Base-by-base conservation (phyloP, 2,797 vertebrate species). In the Hoplostethus atlanticus region DNA sequence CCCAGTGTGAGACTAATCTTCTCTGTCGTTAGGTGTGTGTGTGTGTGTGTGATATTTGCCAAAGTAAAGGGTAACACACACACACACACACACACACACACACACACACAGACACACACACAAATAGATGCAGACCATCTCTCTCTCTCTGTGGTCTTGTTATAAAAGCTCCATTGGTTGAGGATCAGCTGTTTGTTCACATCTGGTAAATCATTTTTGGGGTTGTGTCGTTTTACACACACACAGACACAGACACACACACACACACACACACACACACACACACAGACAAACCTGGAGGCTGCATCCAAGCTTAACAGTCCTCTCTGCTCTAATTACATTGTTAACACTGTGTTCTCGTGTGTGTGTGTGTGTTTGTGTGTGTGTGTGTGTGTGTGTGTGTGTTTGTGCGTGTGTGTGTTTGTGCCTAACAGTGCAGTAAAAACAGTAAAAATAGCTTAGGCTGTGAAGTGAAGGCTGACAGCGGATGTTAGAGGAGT, bases 171-270 rank as follows among this genome's bases (percentile, higher is more conserved):
- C 42, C 12, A 44, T 44, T 64, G 15, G 34, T 12, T 2, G 1
- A 38, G 53, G 17, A 62, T 71, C 75, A 62, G 46, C 36, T 62
- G 30, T 72, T 61, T 57, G 30, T 62, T 63, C 60, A 63, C 63
- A 72, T 67, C 63, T 71, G 68, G 58, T 67, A 57, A 68, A 52
- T 62, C 36, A 77, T 46, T 62, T 55, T 69, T 3, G 1, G 15
- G 46, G 72, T 58, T 62, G 11, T 30, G 47, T 25, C 7, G 10
- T 71, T 44, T 34, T 55, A 53, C 51, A 53, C 51, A 53, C 21
- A 28, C 51, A 53, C 51, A 11, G 21, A 28, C 10, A 12, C 51
- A 28, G 21, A 53, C 51, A 12, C 21, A 28, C 51, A 53, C 21
- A 28, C 51, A 53, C 21, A 53, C 51, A 28, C 51, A 53, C 51